Evolutionary conservation across 2,113 vertebrate genomes (phyloP).

Genomic region (Saccopteryx bilineata): DNA sequence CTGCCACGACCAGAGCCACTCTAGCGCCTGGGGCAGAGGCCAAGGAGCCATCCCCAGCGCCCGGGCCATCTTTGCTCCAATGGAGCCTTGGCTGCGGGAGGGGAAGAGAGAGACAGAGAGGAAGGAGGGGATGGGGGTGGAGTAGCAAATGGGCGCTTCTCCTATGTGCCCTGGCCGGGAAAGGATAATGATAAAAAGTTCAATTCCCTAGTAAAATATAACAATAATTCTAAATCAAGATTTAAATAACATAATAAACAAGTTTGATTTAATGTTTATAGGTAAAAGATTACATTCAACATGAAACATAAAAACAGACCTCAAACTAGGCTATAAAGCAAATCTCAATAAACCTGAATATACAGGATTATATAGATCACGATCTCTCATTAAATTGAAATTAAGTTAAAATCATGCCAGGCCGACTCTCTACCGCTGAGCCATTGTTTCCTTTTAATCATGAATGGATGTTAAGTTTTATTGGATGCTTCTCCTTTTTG

Average conservation of each 20-base stretch:
- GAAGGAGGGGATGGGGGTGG: no score
- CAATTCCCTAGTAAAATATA: no score
- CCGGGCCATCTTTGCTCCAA: no score
- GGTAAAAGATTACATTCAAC: neutral
- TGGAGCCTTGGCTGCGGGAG: no score
- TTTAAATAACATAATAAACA: neutral
- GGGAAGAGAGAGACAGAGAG: no score
- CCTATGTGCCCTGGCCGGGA: no score
- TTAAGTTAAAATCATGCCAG: neutral
- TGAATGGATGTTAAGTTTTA: neutral
- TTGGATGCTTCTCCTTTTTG: neutral
- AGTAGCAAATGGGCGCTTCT: no score
- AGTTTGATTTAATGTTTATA: neutral
- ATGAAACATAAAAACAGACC: neutral
- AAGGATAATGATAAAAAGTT: no score
- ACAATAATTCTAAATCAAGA: conserved; percentile 21
- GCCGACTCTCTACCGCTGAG: no score
- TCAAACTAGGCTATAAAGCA: neutral
- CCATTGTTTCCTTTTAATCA: neutral
- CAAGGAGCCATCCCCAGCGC: no score
- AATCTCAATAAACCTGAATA: neutral
- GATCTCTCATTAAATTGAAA: neutral
- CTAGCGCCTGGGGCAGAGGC: no score
- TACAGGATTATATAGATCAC: neutral
- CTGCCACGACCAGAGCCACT: no score